Evolutionary conservation across 2,113 vertebrate genomes (phyloP).

Genomic region (Sinocyclocheilus anophthalmus): DNA sequence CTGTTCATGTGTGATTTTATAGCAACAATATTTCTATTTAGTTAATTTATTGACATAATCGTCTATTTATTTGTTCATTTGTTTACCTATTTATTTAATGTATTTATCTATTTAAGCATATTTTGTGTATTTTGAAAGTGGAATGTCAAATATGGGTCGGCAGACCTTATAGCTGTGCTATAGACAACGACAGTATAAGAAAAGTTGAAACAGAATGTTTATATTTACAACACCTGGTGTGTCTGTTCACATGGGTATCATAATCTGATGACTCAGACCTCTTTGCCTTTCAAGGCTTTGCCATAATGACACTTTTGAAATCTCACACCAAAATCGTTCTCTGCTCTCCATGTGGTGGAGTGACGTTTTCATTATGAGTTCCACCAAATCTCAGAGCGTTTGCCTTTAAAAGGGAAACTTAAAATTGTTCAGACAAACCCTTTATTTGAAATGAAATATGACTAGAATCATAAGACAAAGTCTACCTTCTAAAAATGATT

Average conservation of each 20-base stretch:
- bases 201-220: slow-evolving; percentile 34
- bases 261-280: slow-evolving; percentile 24
- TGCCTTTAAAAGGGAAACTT: slow-evolving; percentile 67
- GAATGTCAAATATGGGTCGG: slow-evolving; percentile 46
- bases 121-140: slow-evolving; percentile 52
- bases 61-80: slow-evolving; percentile 41
- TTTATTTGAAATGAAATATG: slow-evolving; percentile 68
- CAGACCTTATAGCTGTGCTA: slow-evolving; percentile 30
- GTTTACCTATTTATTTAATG: slow-evolving; percentile 48
- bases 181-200: slow-evolving; percentile 31
- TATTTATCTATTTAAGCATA: slow-evolving; percentile 62
- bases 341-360: background rate
- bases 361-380: slow-evolving; percentile 10
- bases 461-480: slow-evolving; percentile 79
- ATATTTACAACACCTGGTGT: slow-evolving; percentile 30
- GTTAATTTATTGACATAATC: slow-evolving; percentile 47
- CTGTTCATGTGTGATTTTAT: slow-evolving; percentile 34
- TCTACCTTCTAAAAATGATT: slow-evolving; percentile 80
- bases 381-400: slow-evolving; percentile 56
- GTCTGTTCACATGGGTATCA: slow-evolving; percentile 26
- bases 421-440: slow-evolving; percentile 55
- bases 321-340: slow-evolving; percentile 6
- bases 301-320: slow-evolving; percentile 43
- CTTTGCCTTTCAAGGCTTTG: slow-evolving; percentile 47
- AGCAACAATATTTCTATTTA: slow-evolving; percentile 33